A percentile compares a stretch with the other conserved stretches of the same genome.
Evolutionary conservation across 1,140 invertebrate species (phyloP).

Genomic region (Hermatobates lingyangjiaoensis): DNA sequence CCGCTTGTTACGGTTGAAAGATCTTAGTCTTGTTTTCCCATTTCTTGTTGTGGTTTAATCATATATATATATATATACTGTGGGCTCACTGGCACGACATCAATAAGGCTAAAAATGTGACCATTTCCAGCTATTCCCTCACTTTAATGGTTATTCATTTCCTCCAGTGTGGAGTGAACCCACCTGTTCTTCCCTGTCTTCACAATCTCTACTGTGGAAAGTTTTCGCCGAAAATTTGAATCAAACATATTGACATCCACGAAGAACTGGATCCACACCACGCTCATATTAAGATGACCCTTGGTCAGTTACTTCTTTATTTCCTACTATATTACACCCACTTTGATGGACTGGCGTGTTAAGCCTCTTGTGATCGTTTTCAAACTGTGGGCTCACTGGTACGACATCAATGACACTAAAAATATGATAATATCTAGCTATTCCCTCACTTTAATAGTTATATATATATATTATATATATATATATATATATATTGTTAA

Average conservation of each 20-base stretch:
- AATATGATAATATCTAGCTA: constrained; percentile 91
- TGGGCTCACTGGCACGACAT: constrained; percentile 90
- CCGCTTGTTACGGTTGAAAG: too few species aligned
- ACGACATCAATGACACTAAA: constrained; percentile 90
- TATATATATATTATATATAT: too few species aligned
- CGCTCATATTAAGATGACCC: constrained; percentile 43
- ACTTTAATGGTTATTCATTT: constrained; percentile 93
- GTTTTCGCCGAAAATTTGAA: constrained; percentile 36
- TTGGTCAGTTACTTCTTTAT: constrained; percentile 72
- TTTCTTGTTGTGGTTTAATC: too few species aligned
- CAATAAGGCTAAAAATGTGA: constrained; percentile 87
- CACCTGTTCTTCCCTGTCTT: constrained; percentile 71
- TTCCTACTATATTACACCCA: constrained; percentile 76
- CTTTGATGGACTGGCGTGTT: constrained; percentile 88
- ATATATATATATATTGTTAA: too few species aligned
- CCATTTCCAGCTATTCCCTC: constrained; percentile 91
- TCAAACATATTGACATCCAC: constrained; percentile 32
- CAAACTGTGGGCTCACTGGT: constrained; percentile 86
- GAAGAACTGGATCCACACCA: constrained; percentile 27
- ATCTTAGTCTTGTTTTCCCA: too few species aligned
- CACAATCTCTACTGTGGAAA: constrained; percentile 52
- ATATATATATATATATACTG: too few species aligned
- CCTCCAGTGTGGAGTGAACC: constrained; percentile 72
- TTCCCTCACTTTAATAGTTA: constrained; percentile 87
- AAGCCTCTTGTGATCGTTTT: constrained; percentile 74